Conservation (phyloP, 2,888 invertebrate species). For the Sipunculus nudus region DNA sequence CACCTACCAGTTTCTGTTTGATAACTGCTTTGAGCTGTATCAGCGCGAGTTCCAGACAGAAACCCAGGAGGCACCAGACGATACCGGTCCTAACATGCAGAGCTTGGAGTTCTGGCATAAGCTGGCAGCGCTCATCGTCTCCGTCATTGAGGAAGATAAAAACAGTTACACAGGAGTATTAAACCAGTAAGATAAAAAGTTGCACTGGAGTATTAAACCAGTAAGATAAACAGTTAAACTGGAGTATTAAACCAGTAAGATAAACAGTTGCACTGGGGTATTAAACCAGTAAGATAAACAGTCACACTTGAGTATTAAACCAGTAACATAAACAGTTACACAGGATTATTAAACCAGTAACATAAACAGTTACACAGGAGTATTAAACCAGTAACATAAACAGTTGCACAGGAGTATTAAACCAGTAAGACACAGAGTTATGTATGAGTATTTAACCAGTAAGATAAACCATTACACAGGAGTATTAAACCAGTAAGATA, state of each 20-base stretch:
- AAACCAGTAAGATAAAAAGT: constrained; percentile 89
- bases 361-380: too few relatives aligned
- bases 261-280: constrained; percentile 96
- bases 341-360: too few relatives aligned
- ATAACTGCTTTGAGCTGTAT: constrained; percentile 97
- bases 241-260: constrained; percentile 92
- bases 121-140: constrained; percentile 93
- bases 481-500: too few relatives aligned
- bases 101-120: constrained; percentile 99
- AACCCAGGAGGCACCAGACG: constrained; percentile 79
- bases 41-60: constrained; percentile 70
- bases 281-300: constrained; percentile 90
- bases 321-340: too few relatives aligned
- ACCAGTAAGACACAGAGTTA: too few relatives aligned
- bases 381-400: too few relatives aligned
- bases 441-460: too few relatives aligned
- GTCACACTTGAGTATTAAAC: too few relatives aligned
- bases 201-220: constrained; percentile 98
- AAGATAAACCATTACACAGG: too few relatives aligned
- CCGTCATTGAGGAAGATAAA: constrained; percentile 98
- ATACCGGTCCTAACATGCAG: constrained; percentile 78
- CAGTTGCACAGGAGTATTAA: too few relatives aligned
- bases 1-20: constrained; percentile 98
- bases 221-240: constrained; percentile 88
- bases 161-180: constrained; percentile 97